Evolutionary conservation across 2,113 vertebrate genomes (phyloP), one percentile per base, ranked within the genome.

Genomic region (Tricholaema leucomelas): DNA sequence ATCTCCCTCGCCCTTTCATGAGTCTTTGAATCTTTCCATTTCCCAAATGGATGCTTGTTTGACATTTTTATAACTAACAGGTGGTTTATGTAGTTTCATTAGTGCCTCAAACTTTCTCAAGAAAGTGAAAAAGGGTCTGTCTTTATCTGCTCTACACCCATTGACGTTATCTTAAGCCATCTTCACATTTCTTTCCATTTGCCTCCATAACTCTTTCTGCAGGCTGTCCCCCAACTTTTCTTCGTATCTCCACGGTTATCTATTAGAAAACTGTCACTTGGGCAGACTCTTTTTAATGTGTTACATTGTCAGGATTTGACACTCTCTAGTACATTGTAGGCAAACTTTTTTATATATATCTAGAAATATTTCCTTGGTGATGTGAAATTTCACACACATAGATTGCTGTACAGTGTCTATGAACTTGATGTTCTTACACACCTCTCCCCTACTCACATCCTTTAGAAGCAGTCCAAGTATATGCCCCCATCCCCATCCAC

Each of bases 51-150:
- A 5, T n/a, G 56, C 38, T 84, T 84, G 40, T 56, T 70, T 85
- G 88, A 92, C 66, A 50, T 76, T 91, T 95, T 94, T 94, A 87
- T 87, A 90, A 81, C 58, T 84, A 89, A 48, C 86, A 95, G 86
- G 82, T 88, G 78, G 63, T 91, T 92, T 87, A 54, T 48, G 50
- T 66, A 79, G 66, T 60, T 84, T 81, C 6, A 2, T 61, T 81
- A 44, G 36, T 90, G 33, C n/a, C 64, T 93, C 81, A 87, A 1
- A 86, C 67, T 92, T 91, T 48, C 36, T 65, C 27, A 73, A 87
- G 74, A 73, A 90, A 81, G 87, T 73, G 55, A 85, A 84, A 86
- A 90, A 91, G 28, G 19, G 14, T 46, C 55, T 82, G 46, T 80
- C 78, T 82, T 87, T 92, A 73, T 71, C 88, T 82, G 40, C 33